A percentile compares a stretch with the other conserved stretches of the same genome.
Evolutionary conservation across 2,888 invertebrate species (phyloP).

Genomic region (Acronicta aceris): DNA sequence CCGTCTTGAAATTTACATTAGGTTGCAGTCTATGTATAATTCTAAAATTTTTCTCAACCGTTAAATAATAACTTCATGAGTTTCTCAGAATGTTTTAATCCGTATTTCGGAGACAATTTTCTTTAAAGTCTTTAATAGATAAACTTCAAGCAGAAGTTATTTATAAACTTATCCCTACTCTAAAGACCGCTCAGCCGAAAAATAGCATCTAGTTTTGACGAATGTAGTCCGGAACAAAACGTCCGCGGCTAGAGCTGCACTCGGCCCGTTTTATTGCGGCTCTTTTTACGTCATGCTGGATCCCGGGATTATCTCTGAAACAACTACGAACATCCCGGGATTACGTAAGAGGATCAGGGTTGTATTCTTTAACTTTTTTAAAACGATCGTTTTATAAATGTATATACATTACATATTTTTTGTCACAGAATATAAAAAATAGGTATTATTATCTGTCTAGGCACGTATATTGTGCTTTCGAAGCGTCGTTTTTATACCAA

Average conservation of each 20-base stretch:
- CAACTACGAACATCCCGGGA: conserved; percentile 38
- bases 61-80: no score
- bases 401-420: no score
- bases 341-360: conserved; percentile 43
- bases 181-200: conserved; percentile 1
- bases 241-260: conserved; percentile 34
- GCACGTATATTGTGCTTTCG: no score
- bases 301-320: conserved; percentile 35
- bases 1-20: no score
- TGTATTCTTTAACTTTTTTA: conserved; percentile 38
- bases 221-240: conserved; percentile 7
- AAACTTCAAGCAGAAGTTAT: background rate
- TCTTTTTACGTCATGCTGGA: conserved; percentile 43
- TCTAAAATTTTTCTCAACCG: no score
- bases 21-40: no score
- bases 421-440: no score
- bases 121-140: no score
- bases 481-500: no score
- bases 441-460: background rate
- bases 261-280: conserved; percentile 38
- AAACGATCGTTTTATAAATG: conserved; percentile 7
- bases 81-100: no score
- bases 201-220: conserved; percentile 19
- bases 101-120: no score
- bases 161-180: conserved; percentile 5